Evolutionary conservation across 2,888 invertebrate genomes (phyloP), one percentile per base, ranked within the genome.

Genomic region (Epinotia bilunana): DNA sequence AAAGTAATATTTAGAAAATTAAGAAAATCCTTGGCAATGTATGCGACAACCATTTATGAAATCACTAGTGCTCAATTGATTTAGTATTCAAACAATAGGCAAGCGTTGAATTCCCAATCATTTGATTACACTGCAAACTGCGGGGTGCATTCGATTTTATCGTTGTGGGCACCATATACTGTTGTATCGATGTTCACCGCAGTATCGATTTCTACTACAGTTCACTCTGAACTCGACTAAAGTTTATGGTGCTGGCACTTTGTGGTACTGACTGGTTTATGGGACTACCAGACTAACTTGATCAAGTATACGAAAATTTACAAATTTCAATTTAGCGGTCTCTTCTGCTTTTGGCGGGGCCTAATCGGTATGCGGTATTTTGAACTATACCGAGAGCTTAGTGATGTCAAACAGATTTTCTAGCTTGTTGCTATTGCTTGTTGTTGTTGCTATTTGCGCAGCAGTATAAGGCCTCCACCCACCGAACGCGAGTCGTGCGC

Each of bases 81-180:
- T 76, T 73, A 73, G 73, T 64, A 77, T 78, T 77, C 73, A 78
- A 79, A 80, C 78, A 77, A 77, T 70, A 79, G 77, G 75, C 72
- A 77, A 77, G 80, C 78, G 77, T 77, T 77, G 80, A 80, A 82
- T 81, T 80, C 77, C 75, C 76, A 78, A 77, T 78, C 78, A 80
- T 78, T 81, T 77, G 80, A 80, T 81, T 81, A 80, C 81, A 72
- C 70, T 76, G 74, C 73, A 76, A 74, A 76, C 76, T 62, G 75
- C 68, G 57, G 43, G 69, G 77, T 72, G 69, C 73, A 62, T 79
- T 77, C 76, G 65, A 74, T 79, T 81, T 80, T 80, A 79, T 78
- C 78, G 79, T 73, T 77, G 76, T 73, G 68, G 77, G 62, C 72
- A 73, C 69, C 75, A 72, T 68, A 63, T 74, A 76, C 67, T 53